Evolutionary conservation across 2,888 invertebrate genomes (phyloP).

Genomic region (Odontothrips loti): DNA sequence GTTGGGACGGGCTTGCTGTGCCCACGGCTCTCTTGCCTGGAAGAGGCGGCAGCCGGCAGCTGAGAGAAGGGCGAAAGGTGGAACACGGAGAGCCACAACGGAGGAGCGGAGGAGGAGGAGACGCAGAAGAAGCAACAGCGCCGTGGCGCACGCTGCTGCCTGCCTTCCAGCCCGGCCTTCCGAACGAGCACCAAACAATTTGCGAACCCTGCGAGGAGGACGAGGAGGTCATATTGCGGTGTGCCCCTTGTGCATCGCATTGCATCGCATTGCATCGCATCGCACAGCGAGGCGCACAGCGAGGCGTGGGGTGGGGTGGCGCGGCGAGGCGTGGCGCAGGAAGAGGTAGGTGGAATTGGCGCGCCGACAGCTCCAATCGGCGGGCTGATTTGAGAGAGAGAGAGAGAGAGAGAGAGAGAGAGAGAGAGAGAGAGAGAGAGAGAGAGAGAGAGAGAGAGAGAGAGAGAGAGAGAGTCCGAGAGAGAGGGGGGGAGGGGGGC

Average conservation of each 20-base stretch:
- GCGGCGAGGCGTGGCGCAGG: not conserved
- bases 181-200: constrained; percentile 12
- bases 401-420: too few species aligned
- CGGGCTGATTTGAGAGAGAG: not conserved
- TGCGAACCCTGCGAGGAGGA: not conserved
- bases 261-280: not conserved
- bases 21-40: not conserved
- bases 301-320: not conserved
- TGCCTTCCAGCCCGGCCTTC: too few species aligned
- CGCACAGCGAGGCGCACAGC: not conserved
- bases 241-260: not conserved
- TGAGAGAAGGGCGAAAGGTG: not conserved
- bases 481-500: too few species aligned
- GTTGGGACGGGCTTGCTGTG: not conserved
- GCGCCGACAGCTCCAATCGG: not conserved
- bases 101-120: not conserved
- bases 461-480: too few species aligned
- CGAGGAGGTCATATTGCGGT: not conserved
- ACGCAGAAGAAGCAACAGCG: not conserved
- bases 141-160: not conserved
- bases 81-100: not conserved
- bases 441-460: too few species aligned
- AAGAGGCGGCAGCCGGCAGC: not conserved
- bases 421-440: too few species aligned
- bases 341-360: not conserved